phyloP scores from a whole-genome alignment of 1,140 invertebrate genomes.

The Trichogramma pretiosum region DNA sequence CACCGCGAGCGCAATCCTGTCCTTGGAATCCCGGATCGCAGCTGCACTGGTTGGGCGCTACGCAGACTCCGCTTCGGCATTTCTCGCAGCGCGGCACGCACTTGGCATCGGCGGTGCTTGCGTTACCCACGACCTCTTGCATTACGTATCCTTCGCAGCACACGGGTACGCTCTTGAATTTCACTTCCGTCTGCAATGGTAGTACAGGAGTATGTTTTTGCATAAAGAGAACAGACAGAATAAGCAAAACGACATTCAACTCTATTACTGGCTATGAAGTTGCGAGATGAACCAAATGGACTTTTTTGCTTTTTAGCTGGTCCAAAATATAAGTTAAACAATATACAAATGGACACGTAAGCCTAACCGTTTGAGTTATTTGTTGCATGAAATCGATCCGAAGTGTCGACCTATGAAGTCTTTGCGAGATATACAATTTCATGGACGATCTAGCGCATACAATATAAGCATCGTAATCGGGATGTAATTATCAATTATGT shows the following conservation, averaged over 20 bases:
- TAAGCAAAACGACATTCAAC: background rate
- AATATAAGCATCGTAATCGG: too few species aligned
- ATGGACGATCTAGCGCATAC: too few species aligned
- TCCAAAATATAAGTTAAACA: too few species aligned
- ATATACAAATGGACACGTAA: too few species aligned
- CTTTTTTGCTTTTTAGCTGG: too few species aligned
- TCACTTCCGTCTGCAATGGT: constrained; percentile 35
- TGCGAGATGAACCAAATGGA: background rate
- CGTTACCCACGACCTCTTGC: constrained; percentile 16
- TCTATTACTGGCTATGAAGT: background rate
- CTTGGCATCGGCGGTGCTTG: constrained; percentile 14
- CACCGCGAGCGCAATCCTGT: constrained; percentile 29
- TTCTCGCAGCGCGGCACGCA: constrained; percentile 34
- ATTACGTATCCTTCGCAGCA: constrained; percentile 37
- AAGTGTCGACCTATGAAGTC: too few species aligned
- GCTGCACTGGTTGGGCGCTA: constrained; percentile 44
- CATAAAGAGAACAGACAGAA: constrained; percentile 6
- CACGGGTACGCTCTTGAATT: constrained; percentile 27
- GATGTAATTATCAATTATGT: too few species aligned
- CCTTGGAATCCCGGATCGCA: constrained; percentile 46
- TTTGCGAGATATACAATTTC: too few species aligned
- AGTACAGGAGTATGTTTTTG: too few species aligned
- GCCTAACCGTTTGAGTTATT: too few species aligned
- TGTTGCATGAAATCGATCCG: too few species aligned
- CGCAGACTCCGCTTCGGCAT: constrained; percentile 38